Evolutionary conservation across 2,888 invertebrate genomes (phyloP).

Genomic region (Apotomis turbidana): DNA sequence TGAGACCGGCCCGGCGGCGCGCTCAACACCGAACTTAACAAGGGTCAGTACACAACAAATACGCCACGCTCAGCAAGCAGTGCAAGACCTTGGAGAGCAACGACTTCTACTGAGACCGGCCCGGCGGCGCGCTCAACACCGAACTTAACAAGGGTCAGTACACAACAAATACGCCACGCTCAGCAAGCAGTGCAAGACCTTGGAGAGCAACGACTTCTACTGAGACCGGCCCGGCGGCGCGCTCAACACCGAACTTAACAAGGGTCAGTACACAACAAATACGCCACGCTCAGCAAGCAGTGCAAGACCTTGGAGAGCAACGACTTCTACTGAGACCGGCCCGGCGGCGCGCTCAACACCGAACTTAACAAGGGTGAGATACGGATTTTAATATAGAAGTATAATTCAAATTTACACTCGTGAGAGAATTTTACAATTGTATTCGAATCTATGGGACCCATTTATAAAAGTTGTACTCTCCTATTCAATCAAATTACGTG

Average conservation of each 20-base stretch:
- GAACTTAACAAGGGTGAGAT: conserved; percentile 56
- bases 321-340: conserved; percentile 96
- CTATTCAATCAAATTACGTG: no score
- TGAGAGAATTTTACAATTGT: no score
- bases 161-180: no score
- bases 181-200: conserved; percentile 93
- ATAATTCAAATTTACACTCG: no score
- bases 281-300: conserved; percentile 48
- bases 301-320: conserved; percentile 97
- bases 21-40: conserved; percentile 56
- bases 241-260: conserved; percentile 56
- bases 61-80: conserved; percentile 97
- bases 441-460: no score
- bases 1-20: conserved; percentile 90
- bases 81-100: conserved; percentile 97
- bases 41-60: conserved; percentile 86
- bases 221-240: conserved; percentile 90
- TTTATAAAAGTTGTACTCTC: no score
- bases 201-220: conserved; percentile 97
- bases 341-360: conserved; percentile 80
- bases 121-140: conserved; percentile 80
- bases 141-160: conserved; percentile 52
- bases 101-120: conserved; percentile 96
- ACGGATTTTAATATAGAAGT: no score
- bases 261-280: conserved; percentile 44